Conservation (phyloP, 2,888 invertebrate species). For the Spisula subtruncata region DNA sequence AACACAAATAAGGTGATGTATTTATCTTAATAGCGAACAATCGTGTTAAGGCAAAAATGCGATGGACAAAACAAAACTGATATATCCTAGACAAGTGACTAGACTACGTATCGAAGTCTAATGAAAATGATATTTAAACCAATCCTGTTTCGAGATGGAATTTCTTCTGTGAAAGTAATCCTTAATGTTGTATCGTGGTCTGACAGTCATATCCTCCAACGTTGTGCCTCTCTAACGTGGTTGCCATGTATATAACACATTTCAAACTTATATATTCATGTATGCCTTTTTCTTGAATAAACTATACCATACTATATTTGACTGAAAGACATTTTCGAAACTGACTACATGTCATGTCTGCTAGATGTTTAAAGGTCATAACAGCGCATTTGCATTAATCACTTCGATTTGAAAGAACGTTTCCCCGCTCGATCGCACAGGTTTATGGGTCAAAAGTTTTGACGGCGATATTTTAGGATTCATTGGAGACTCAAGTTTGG, state of each 20-base stretch:
- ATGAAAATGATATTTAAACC: background rate
- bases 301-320: no score
- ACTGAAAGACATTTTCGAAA: slow-evolving; percentile 5
- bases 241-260: background rate
- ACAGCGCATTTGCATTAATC: slow-evolving; percentile 74
- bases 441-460: slow-evolving; percentile 60
- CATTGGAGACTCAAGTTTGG: slow-evolving; percentile 58
- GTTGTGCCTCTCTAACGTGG: background rate
- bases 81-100: background rate
- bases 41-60: background rate
- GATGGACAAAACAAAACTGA: background rate
- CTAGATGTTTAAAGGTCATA: slow-evolving; percentile 44
- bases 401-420: slow-evolving; percentile 73
- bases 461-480: slow-evolving; percentile 63
- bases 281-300: no score
- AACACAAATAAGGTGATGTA: background rate
- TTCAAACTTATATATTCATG: no score
- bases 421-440: slow-evolving; percentile 53
- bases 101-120: background rate
- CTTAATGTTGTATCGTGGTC: background rate
- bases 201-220: background rate
- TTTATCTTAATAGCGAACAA: background rate
- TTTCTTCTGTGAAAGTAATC: background rate
- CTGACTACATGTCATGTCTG: background rate
- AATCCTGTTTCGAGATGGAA: background rate